These are phyloP conservation scores for Chaetura pelagica DNA, from an alignment of 2,113 vertebrate genomes.

Conservation along the genomic window DNA sequence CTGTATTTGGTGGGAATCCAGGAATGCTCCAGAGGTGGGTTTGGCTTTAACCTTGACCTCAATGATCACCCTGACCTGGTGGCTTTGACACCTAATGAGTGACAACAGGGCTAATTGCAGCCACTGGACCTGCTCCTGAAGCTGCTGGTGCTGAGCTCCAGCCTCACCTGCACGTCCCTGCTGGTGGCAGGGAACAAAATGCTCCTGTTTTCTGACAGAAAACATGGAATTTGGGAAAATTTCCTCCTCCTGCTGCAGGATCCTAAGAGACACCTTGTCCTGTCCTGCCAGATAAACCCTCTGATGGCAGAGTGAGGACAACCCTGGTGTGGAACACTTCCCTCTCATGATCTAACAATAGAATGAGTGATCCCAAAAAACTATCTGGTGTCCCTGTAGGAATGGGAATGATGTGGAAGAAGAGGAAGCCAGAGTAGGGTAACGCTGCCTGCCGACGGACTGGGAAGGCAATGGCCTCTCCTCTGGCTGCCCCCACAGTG, in stretches of 20 bases:
- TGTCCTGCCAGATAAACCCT: accelerated
- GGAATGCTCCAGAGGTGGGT: too few species aligned
- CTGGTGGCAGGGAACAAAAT: background rate
- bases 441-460: constrained; percentile 26
- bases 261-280: background rate
- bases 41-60: accelerated
- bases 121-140: background rate
- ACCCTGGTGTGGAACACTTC: accelerated
- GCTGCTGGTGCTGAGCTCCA: background rate
- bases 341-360: accelerated
- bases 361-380: background rate
- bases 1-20: background rate
- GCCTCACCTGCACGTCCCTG: accelerated
- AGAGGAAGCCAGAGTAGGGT: constrained; percentile 28
- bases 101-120: accelerated
- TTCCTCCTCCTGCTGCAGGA: background rate
- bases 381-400: background rate
- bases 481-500: constrained; percentile 75
- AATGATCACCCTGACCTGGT: background rate
- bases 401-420: background rate
- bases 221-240: background rate
- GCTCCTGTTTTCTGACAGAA: background rate
- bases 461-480: constrained; percentile 75
- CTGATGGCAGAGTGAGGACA: background rate
- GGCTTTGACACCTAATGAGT: background rate